Percentiles rank a stretch among this genome's conserved stretches.
Evolutionary conservation across 2,113 vertebrate species (phyloP).

Genomic region (Atherinomorus stipes): DNA sequence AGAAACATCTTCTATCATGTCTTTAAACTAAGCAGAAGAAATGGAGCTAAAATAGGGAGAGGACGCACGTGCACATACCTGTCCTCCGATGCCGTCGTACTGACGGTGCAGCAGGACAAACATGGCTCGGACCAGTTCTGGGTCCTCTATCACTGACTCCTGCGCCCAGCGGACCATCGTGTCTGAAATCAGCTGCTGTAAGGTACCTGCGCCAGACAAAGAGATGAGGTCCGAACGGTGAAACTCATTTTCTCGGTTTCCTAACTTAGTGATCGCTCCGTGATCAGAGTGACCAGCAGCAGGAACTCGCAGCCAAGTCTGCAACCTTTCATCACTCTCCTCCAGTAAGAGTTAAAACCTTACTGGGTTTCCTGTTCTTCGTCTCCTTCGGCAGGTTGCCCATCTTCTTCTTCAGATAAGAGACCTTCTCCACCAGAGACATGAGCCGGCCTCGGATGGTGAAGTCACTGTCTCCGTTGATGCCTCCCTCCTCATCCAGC

Average conservation of each 20-base stretch:
- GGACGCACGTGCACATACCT: constrained; percentile 76
- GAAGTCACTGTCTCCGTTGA: constrained; percentile 87
- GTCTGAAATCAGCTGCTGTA: constrained; percentile 95
- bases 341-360: too few relatives aligned
- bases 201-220: constrained; percentile 81
- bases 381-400: constrained; percentile 85
- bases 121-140: constrained; percentile 95
- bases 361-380: constrained; percentile 88
- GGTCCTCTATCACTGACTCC: constrained; percentile 95
- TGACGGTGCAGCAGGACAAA: constrained; percentile 94
- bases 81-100: constrained; percentile 94
- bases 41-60: background rate
- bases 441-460: constrained; percentile 92
- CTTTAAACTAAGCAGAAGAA: too few relatives aligned
- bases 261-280: too few relatives aligned
- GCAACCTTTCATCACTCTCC: too few relatives aligned
- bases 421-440: constrained; percentile 92
- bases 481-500: constrained; percentile 88
- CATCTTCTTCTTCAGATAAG: constrained; percentile 92
- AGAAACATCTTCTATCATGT: too few relatives aligned
- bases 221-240: too few relatives aligned
- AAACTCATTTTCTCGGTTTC: too few relatives aligned
- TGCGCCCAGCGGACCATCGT: constrained; percentile 98
- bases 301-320: too few relatives aligned
- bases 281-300: too few relatives aligned